Conservation (phyloP, 2,113 vertebrate genomes). For the Heterotis niloticus region DNA sequence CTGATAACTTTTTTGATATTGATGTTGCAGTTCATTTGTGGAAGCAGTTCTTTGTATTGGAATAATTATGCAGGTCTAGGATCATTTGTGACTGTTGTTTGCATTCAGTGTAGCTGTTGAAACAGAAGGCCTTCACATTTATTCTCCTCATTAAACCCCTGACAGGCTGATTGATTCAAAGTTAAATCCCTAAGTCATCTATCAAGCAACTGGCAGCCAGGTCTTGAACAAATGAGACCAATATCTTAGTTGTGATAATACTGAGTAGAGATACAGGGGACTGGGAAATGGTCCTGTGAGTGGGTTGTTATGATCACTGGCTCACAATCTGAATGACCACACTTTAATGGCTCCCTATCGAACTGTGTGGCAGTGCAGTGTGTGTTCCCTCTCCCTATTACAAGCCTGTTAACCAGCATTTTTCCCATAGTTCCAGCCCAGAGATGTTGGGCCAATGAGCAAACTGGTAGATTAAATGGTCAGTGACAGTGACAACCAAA, state of each 20-base stretch:
- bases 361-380: background rate
- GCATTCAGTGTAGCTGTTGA: too few species aligned
- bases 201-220: background rate
- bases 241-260: background rate
- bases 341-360: background rate
- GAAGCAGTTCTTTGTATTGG: too few species aligned
- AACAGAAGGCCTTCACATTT: too few species aligned
- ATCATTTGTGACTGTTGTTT: too few species aligned
- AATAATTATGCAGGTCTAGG: too few species aligned
- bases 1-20: too few species aligned
- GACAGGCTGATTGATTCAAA: too few species aligned
- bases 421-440: background rate
- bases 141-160: too few species aligned
- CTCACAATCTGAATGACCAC: too few species aligned
- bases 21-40: too few species aligned
- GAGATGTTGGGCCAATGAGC: background rate
- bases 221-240: background rate
- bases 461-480: background rate
- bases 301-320: background rate
- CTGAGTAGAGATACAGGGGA: background rate
- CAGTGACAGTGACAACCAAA: background rate
- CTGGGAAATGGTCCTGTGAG: background rate
- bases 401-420: background rate
- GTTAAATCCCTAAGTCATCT: background rate
- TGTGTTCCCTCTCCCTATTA: background rate